These are phyloP conservation scores for Scleropages formosus DNA, from an alignment of 2,797 vertebrate species.

Conservation along the genomic window DNA sequence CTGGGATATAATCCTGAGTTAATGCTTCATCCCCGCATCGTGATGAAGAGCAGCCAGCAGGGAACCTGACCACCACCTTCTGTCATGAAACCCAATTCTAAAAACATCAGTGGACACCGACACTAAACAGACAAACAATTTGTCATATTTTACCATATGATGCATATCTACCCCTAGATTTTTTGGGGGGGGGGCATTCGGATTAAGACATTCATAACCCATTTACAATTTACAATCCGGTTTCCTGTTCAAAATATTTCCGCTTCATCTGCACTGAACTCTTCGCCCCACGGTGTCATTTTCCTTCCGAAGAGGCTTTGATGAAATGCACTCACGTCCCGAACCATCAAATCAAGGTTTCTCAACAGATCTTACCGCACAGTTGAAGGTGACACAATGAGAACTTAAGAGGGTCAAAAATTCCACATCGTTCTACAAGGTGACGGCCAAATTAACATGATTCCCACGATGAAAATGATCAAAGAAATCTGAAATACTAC, in stretches of 20 bases:
- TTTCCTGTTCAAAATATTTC: neutral
- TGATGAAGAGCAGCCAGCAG: too few relatives aligned
- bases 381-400: neutral
- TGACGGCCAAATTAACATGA: constrained; percentile 5
- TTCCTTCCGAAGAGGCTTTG: constrained; percentile 59
- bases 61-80: too few relatives aligned
- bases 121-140: too few relatives aligned
- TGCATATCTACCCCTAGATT: too few relatives aligned
- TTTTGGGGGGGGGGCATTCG: neutral
- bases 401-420: neutral
- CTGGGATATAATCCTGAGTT: too few relatives aligned
- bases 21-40: too few relatives aligned
- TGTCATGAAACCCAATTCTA: too few relatives aligned
- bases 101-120: too few relatives aligned
- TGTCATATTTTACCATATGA: too few relatives aligned
- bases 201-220: neutral
- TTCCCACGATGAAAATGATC: neutral
- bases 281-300: constrained; percentile 45
- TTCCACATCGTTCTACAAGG: neutral
- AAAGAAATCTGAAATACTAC: too few relatives aligned
- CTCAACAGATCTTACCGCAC: constrained; percentile 31
- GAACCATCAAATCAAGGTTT: constrained; percentile 27
- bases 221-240: constrained; percentile 6
- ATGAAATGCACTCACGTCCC: constrained; percentile 52
- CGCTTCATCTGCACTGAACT: constrained; percentile 40